phyloP scores from a whole-genome alignment of 2,797 vertebrate genomes.

The Sparus aurata region DNA sequence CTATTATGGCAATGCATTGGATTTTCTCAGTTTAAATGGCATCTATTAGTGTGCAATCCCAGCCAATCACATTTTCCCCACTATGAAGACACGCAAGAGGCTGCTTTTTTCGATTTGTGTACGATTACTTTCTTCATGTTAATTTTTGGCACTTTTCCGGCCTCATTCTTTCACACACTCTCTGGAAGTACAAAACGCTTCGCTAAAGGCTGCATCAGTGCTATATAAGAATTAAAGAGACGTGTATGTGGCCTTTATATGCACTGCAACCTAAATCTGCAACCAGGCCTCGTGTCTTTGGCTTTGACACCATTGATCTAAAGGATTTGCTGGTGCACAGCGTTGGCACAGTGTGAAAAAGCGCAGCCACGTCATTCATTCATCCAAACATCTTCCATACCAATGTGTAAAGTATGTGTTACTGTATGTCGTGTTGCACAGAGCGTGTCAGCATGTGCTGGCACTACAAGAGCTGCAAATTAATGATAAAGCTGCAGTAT shows the following conservation, averaged over 20 bases:
- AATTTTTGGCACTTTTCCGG: background rate
- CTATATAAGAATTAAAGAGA: too few relatives aligned
- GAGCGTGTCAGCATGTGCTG: background rate
- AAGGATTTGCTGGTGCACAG: background rate
- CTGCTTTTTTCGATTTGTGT: background rate
- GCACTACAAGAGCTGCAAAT: background rate
- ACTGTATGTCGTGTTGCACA: background rate
- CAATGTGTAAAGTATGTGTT: background rate
- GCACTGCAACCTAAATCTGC: background rate
- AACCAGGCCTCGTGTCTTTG: background rate
- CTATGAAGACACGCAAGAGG: background rate
- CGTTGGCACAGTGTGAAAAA: background rate
- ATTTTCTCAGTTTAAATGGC: background rate
- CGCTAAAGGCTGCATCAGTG: too few relatives aligned
- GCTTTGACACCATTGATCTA: background rate
- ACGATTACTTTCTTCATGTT: background rate
- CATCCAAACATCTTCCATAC: background rate
- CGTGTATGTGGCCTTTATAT: background rate
- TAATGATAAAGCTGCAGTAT: slow-evolving; percentile 12
- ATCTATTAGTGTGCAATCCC: too few relatives aligned
- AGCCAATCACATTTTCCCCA: background rate
- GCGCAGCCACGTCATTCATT: background rate
- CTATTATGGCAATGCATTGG: background rate
- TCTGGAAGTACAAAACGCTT: too few relatives aligned
- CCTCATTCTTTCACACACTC: background rate